Conservation (phyloP, 2,888 invertebrate species). For the Brachyptera risi region DNA sequence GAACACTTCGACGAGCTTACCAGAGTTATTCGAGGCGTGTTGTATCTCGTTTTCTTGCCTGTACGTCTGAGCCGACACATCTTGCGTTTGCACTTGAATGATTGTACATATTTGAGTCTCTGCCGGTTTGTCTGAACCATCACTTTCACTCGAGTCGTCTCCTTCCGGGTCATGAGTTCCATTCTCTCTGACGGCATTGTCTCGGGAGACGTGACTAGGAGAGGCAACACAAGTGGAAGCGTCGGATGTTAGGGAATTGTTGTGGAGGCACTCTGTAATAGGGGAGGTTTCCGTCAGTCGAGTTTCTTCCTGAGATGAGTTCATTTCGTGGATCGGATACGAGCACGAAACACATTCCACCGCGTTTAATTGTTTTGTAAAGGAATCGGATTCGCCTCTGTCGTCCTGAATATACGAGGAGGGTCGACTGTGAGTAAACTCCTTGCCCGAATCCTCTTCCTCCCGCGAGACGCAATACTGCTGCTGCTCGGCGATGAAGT, state of each 20-base stretch:
- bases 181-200: background rate
- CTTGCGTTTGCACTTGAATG: background rate
- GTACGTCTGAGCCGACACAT: background rate
- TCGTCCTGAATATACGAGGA: slow-evolving; percentile 11
- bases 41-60: slow-evolving; percentile 26
- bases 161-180: background rate
- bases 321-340: background rate
- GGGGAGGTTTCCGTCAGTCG: background rate
- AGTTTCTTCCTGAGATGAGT: background rate
- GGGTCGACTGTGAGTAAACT: background rate
- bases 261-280: background rate
- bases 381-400: background rate
- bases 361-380: too few relatives aligned
- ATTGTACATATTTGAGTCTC: slow-evolving; percentile 3
- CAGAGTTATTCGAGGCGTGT: slow-evolving; percentile 23
- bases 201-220: background rate
- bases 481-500: slow-evolving; percentile 73
- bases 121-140: background rate
- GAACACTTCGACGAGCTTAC: slow-evolving; percentile 17
- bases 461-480: slow-evolving; percentile 62
- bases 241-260: background rate
- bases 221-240: background rate
- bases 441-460: slow-evolving; percentile 46
- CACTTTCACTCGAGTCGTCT: background rate
- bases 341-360: too few relatives aligned